phyloP scores from a whole-genome alignment of 2,888 invertebrate genomes.

The Ectemnius cavifrons region DNA sequence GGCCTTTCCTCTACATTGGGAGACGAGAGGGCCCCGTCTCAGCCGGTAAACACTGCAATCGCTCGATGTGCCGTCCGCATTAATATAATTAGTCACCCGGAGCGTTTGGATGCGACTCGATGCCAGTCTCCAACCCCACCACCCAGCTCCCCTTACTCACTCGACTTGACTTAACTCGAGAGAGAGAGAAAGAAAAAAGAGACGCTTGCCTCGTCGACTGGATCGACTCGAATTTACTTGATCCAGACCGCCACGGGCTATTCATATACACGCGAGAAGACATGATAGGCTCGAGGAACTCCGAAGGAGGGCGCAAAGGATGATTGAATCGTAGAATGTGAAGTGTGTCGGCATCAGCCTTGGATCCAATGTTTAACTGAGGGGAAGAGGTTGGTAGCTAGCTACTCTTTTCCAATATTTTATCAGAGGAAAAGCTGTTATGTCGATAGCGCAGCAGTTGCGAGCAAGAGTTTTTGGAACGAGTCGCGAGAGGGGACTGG shows the following conservation, averaged over 20 bases:
- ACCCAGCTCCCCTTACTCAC: constrained; percentile 26
- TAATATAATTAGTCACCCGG: constrained; percentile 78
- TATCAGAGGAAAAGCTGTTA: too few species aligned
- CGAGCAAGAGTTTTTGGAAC: neutral
- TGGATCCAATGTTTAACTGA: too few species aligned
- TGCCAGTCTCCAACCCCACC: constrained; percentile 27
- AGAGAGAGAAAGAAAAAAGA: too few species aligned
- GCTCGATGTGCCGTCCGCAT: constrained; percentile 75
- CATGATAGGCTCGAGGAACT: constrained; percentile 5
- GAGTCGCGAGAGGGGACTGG: neutral
- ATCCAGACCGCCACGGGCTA: neutral
- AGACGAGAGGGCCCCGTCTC: constrained; percentile 67
- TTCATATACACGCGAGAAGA: constrained; percentile 15
- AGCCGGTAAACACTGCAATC: constrained; percentile 76
- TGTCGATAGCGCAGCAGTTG: neutral
- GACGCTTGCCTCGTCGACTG: neutral
- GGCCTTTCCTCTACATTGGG: constrained; percentile 49
- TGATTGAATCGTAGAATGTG: too few species aligned
- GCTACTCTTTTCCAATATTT: too few species aligned
- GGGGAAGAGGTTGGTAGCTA: too few species aligned
- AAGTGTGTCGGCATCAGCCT: too few species aligned
- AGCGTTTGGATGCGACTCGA: constrained; percentile 62
- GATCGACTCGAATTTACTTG: constrained; percentile 3
- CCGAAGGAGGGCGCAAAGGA: neutral
- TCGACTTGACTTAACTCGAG: constrained; percentile 12